Base-by-base conservation (phyloP, 2,888 invertebrate species). In the Scaptodrosophila latifasciaeformis region DNA sequence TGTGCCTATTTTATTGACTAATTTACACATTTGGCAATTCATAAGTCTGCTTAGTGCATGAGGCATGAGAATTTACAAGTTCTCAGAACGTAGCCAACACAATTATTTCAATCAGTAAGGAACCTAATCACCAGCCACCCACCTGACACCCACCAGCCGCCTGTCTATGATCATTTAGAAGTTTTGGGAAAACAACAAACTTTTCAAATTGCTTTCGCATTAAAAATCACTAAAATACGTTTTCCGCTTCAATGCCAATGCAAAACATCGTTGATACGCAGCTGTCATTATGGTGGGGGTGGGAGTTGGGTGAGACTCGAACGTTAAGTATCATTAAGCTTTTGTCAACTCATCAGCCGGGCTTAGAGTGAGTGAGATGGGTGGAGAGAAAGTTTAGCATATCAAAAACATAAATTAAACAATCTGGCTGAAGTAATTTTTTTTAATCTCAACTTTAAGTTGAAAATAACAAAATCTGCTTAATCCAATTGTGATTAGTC, bases 181-280 rank as follows among this genome's bases (percentile, higher is more conserved):
- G 59, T 52, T 67, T 70, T 63, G 40, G 60, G 46, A 54, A 67
- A 69, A 69, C 56, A 65, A 79, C 56, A 65, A 79, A 79, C 68
- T 77, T 78, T 72, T 65, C 60, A 66, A 72, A 79, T 80, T 70
- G 75, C 75, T 80, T 75, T 72, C 67, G 62, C 77, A 76, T 78
- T 76, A 79, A 79, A 79, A 76, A 76, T 70, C 79, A 74, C 70
- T 76, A 71, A 76, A 74, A 76, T 74, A 65, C 69, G 66, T 67
- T 76, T 78, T 67, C 42, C 65, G 57, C 67, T 59, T 62, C 55
- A 61, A 48, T 48, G 49, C 19, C 31, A 43, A 55, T 62, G 71
- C 53, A 55, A 61, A 66, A 54, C 47, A 31, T 44, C 58, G 31
- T 52, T 47, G 47, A 27, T 29, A 18, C 43, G 45, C 46, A 52